Evolutionary conservation across 2,113 vertebrate genomes (phyloP), one percentile per base, ranked within the genome.

Genomic region (Scortum barcoo): DNA sequence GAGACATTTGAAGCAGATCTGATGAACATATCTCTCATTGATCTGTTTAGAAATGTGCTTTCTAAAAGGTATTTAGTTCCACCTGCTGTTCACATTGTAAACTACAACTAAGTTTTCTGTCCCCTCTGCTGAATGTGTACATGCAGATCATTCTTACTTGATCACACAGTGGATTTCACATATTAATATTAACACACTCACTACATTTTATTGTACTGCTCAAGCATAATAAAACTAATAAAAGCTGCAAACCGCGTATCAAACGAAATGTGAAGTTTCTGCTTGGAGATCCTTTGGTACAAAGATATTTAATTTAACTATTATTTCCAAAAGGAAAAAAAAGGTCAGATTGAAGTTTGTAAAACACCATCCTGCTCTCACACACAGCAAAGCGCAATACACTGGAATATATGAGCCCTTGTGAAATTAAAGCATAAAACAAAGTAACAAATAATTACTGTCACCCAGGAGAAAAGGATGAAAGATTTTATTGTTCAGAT

Each of bases 81-180:
- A 91, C 78, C 95, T 95, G 81, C 91, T 93, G 94, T 76, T 82
- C 50, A 80, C 1, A 51, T 11, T 57, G 28, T 26, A 33, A 77
- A 92, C 71, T 91, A 74, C 90, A 91, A n/a, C n/a, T n/a, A n/a
- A 1, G 11, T 24, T 19, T 26, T 38, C 19, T 44, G 7, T 30
- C 20, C 5, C 26, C 6, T 4, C 48, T 60, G 38, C 24, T 50
- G 13, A 54, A 7, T 19, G 40, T 7, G 20, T 57, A 22, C 4
- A 1, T 62, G 8, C 19, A 10, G 42, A 5, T 46, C 19, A 33
- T 20, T 13, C n/a, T 0, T 36, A 68, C 3, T 36, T n/a, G n/a
- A n/a, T n/a, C 50, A 54, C n/a, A 36, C 0, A 28, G 12, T n/a
- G 36, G 44, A 46, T 9, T 44, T 61, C n/a, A 61, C 26, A 36